Conservation (phyloP, 2,113 vertebrate genomes). For the Castor canadensis region DNA sequence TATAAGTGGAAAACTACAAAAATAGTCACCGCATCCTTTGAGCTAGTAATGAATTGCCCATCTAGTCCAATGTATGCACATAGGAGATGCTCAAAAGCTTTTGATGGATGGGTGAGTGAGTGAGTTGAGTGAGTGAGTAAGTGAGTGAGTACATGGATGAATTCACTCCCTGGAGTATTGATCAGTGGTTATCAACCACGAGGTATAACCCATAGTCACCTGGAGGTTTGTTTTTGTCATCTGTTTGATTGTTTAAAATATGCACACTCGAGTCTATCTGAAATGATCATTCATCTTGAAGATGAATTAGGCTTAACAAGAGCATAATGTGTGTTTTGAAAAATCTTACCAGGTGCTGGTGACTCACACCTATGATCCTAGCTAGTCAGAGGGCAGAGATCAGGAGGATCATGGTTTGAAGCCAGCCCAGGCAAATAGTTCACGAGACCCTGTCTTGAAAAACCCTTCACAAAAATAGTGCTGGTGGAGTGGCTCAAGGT, state of each 20-base stretch:
- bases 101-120: background rate
- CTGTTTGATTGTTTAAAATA: slow-evolving; percentile 30
- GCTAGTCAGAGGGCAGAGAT: too few species aligned
- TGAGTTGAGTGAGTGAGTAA: too few species aligned
- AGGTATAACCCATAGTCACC: background rate
- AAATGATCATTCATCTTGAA: background rate
- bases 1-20: background rate
- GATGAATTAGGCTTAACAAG: background rate
- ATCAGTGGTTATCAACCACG: slow-evolving; percentile 13
- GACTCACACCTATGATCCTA: too few species aligned
- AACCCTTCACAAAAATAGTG: too few species aligned
- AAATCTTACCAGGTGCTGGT: background rate
- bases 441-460: too few species aligned
- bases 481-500: too few species aligned
- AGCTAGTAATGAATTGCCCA: background rate
- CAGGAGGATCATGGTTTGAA: too few species aligned
- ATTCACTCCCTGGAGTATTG: background rate
- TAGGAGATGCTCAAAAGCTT: background rate
- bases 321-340: background rate
- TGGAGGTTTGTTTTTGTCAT: background rate
- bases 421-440: too few species aligned
- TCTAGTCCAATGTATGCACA: background rate
- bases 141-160: slow-evolving; percentile 31
- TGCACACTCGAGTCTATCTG: background rate
- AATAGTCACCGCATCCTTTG: background rate